Base-by-base conservation (phyloP, 92 coral and sea anemone species). In the Epizoanthus stellaris region DNA sequence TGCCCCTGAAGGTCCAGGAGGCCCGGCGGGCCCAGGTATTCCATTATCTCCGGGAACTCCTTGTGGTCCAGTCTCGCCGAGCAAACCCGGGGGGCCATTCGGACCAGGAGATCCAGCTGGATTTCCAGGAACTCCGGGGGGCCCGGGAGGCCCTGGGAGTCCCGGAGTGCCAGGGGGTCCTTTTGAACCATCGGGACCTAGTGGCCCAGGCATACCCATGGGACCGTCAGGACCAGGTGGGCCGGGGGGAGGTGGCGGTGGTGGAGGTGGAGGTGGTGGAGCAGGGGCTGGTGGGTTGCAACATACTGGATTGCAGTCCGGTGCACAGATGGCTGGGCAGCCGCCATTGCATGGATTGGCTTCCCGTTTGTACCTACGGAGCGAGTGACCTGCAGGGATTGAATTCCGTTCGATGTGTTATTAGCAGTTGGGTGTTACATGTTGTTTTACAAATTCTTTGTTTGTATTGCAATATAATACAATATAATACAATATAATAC, bases 171-270 rank as follows among this genome's bases (percentile, higher is more conserved):
- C 98, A 2, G 82, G 66, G 10, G 85, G 73, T 25, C 98, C 98
- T 14, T 23, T 6, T 16, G 87, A 88, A 42, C 96, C 94, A 12
- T 90, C 43, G 40, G 88, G 84, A 57, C 96, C 96, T 16, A 94
- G 93, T 21, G 90, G 93, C 59, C 98, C 98, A 12, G 95, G 95
- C 54, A 95, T 95, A 10, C 98, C 98, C 39, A 93, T 82, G 3
- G 88, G 95, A 61, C 92, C 95, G 6, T 95, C 87, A 16, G 89
- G 86, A 63, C 90, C 93, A 34, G 90, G 85, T 12, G 92, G 91
- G 19, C 91, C 88, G 36, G 88, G 71, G 36, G 88, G 72, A 56
- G 67, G 53, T 2, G 75, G 84, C 17, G 88, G 85, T 6, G 20
- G 14, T 11, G 82, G 82, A 9, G 82, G 82, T 12, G 61, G 77